phyloP scores from a whole-genome alignment of 2,113 vertebrate genomes.

The Salminus brasiliensis region DNA sequence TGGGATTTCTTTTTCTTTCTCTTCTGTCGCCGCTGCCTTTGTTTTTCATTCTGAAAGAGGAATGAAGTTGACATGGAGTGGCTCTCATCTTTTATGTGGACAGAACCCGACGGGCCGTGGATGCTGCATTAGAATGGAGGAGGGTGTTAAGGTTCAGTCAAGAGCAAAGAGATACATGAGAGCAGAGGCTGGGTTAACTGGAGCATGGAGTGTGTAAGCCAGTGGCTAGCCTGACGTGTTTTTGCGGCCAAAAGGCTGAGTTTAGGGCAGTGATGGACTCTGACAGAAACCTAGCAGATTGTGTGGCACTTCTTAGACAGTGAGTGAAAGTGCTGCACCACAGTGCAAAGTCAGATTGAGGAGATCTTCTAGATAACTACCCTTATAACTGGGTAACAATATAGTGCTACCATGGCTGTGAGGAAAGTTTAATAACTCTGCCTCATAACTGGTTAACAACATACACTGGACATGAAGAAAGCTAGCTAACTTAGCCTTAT shows the following conservation, averaged over 20 bases:
- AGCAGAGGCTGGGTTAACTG: neutral
- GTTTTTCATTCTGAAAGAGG: slow-evolving; percentile 6
- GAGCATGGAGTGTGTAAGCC: neutral
- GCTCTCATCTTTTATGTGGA: slow-evolving; percentile 15
- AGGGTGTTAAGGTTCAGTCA: neutral
- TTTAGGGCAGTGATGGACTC: neutral
- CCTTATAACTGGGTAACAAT: too few relatives aligned
- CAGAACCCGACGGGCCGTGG: neutral
- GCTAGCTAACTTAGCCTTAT: too few relatives aligned
- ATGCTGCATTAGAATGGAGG: neutral
- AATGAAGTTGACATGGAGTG: neutral
- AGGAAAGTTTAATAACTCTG: too few relatives aligned
- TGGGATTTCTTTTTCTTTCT: neutral
- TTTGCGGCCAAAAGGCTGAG: neutral
- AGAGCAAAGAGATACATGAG: neutral
- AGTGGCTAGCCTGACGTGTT: neutral
- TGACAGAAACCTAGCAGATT: neutral
- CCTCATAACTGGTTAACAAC: too few relatives aligned
- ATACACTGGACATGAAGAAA: too few relatives aligned
- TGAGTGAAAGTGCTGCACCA: neutral
- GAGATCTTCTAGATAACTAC: too few relatives aligned
- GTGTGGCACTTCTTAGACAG: too few relatives aligned
- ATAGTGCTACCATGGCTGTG: too few relatives aligned
- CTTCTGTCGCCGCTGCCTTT: neutral
- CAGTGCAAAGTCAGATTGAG: too few relatives aligned